phyloP scores from a whole-genome alignment of 2,113 vertebrate genomes.

The Labeo catla region DNA sequence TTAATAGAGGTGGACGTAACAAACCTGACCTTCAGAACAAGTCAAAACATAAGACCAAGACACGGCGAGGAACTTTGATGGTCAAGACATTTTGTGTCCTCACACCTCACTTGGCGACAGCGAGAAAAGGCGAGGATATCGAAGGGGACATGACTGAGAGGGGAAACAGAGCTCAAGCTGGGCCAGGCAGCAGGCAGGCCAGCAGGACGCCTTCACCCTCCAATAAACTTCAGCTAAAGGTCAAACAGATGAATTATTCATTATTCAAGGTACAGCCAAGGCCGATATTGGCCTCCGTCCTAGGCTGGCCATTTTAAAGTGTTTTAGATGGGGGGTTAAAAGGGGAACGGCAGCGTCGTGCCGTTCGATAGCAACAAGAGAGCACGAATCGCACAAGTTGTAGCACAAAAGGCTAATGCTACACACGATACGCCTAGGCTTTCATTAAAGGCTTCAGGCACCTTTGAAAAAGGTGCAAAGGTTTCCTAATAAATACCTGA shows the following conservation, averaged over 20 bases:
- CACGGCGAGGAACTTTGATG: conserved; percentile 27
- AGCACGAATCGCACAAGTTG: background rate
- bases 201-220: conserved; percentile 65
- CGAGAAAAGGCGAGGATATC: conserved; percentile 22
- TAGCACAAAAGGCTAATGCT: background rate
- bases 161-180: conserved; percentile 29
- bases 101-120: conserved; percentile 25
- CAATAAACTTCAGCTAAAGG: conserved; percentile 78
- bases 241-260: conserved; percentile 80
- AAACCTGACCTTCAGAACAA: conserved; percentile 37
- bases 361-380: conserved; percentile 27
- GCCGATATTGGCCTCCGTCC: conserved; percentile 72
- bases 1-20: conserved; percentile 11
- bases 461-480: conserved; percentile 8
- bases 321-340: conserved; percentile 70
- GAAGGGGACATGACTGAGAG: background rate
- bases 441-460: conserved; percentile 2
- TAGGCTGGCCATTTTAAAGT: conserved; percentile 66
- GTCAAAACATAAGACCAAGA: conserved; percentile 33
- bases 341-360: conserved; percentile 74
- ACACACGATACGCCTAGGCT: background rate
- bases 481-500: conserved; percentile 33
- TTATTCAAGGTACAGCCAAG: conserved; percentile 72
- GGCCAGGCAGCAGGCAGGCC: conserved; percentile 46
- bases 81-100: conserved; percentile 37